Base-by-base conservation (phyloP, 2,113 vertebrate genomes). In the Colistium nudipinnis region DNA sequence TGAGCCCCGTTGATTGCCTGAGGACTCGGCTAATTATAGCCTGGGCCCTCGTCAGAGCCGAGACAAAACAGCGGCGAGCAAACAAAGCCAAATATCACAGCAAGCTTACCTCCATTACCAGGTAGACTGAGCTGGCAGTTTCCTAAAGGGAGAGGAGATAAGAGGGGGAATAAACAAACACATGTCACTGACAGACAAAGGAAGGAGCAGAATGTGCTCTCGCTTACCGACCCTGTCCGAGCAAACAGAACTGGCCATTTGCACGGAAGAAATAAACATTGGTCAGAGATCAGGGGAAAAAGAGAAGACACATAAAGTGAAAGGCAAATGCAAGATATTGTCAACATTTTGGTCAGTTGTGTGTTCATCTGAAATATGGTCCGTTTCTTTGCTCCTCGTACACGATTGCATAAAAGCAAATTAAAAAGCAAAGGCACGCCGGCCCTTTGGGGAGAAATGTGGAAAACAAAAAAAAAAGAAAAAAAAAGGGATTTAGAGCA, bases 81-180 rank as follows among this genome's bases (percentile, higher is more conserved):
- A 73, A 88, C 71, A 84, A 70, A 82, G 62, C 47, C 67, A 30
- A 74, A 66, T 56, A 70, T 56, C 59, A 38, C 49, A 67, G 56
- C 16, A 7, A 53, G 64, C 96, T 95, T 90, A 98, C 98, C 97
- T 99, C 98, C 98, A 99, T 99, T 72, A 99, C 98, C 91, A 99
- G 92, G 83, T 98, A 99, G 86, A 99, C 97, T 3, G 96, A 98
- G 85, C 95, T 98, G 68, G 95, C 96, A 85, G 97, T 93, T 83
- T 99, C 98, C 98, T 99, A 78, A 41, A 87, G 76, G 62, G 54
- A 60, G 36, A 62, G 13, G 45, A 73, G 80, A 84, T 74, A 82
- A 77, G 67, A 62, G 64, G 4, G 10, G 27, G 38, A 16, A 61
- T 76, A 79, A 88, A 87, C 75, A 80, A 9, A 92, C 36, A 91